Percentiles rank a stretch among this genome's conserved stretches.
These are phyloP conservation scores for Cosmia trapezina DNA, from an alignment of 2,888 invertebrate species.

Conservation along the genomic window DNA sequence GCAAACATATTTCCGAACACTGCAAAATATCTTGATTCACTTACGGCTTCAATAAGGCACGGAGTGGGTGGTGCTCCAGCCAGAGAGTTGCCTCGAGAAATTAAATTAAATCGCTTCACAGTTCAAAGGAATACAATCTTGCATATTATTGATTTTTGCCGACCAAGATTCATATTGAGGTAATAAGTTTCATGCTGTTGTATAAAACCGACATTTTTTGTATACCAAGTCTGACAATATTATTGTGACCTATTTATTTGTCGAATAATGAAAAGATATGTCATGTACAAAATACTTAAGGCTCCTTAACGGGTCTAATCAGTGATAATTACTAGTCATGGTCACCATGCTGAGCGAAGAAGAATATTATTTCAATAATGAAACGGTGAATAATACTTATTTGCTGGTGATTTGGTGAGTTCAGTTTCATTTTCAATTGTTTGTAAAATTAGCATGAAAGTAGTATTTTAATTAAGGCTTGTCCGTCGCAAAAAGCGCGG, in stretches of 20 bases:
- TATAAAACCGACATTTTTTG: neutral
- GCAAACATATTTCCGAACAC: constrained; percentile 21
- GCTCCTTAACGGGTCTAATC: neutral
- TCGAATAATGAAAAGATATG: neutral
- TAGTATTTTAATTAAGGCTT: constrained; percentile 56
- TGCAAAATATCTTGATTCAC: constrained; percentile 48
- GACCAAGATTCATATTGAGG: constrained; percentile 7
- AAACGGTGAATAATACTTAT: neutral
- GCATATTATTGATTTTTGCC: constrained; percentile 54
- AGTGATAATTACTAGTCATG: neutral
- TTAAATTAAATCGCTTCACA: constrained; percentile 52
- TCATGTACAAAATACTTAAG: neutral
- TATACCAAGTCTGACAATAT: neutral
- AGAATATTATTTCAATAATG: neutral
- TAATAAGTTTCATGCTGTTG: constrained; percentile 4
- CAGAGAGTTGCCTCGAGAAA: constrained; percentile 32
- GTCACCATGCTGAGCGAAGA: neutral
- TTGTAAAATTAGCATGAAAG: constrained; percentile 40
- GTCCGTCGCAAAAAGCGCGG: no score
- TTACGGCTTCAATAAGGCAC: constrained; percentile 42
- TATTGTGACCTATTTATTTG: neutral
- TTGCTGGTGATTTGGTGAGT: constrained; percentile 11
- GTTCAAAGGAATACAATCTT: constrained; percentile 59
- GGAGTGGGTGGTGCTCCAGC: constrained; percentile 26
- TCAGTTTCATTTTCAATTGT: constrained; percentile 40